These are phyloP conservation scores for Conus canariensis DNA, from an alignment of 2,888 invertebrate species.

Conservation along the genomic window DNA sequence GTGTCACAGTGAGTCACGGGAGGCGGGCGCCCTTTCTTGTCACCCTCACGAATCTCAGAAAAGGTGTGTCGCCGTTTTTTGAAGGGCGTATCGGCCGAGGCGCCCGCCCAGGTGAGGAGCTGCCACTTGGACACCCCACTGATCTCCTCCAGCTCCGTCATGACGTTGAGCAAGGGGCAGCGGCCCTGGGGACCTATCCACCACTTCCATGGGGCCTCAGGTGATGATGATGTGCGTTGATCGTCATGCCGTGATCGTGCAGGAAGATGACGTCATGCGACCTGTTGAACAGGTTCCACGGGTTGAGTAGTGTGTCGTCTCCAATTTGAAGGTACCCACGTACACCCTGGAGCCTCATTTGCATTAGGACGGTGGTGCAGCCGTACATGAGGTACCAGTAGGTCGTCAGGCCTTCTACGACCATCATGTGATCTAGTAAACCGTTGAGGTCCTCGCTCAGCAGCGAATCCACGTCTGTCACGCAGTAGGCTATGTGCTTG, in stretches of 20 bases:
- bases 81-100: too few relatives aligned
- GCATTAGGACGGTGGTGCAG: conserved; percentile 38
- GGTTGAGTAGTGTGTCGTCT: conserved; percentile 44
- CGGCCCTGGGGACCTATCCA: conserved; percentile 5
- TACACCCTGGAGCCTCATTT: conserved; percentile 32
- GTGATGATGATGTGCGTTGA: not conserved
- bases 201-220: conserved; percentile 7
- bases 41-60: not conserved
- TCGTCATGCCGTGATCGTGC: not conserved
- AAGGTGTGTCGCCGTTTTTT: not conserved
- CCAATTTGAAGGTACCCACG: conserved; percentile 45
- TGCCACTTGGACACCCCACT: not conserved
- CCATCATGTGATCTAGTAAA: conserved; percentile 26
- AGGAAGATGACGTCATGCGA: conserved; percentile 30
- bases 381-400: conserved; percentile 40
- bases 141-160: conserved; percentile 1
- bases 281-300: conserved; percentile 29
- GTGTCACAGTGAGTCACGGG: not conserved
- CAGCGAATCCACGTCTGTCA: not conserved
- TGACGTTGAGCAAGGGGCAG: not conserved
- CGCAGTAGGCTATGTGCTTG: conserved; percentile 41
- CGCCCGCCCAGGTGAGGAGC: not conserved
- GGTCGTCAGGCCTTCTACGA: conserved; percentile 35
- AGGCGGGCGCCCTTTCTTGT: not conserved
- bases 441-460: not conserved